phyloP scores from a whole-genome alignment of 53 echinoderm and acorn worm genomes.

The Arbacia lixula region DNA sequence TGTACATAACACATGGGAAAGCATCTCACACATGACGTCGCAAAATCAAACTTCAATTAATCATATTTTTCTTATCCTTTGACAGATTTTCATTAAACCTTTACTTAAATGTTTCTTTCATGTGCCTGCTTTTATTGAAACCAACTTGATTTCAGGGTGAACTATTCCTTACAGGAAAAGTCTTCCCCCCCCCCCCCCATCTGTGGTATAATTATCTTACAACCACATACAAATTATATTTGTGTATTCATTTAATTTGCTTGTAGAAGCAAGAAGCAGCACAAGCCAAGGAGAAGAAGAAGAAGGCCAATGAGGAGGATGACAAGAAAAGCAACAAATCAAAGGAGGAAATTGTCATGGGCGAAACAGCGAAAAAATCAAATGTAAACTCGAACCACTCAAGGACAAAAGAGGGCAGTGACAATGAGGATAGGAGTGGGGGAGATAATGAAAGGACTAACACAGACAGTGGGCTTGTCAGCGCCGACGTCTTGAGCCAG shows the following conservation, averaged over 20 bases:
- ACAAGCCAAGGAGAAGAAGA: slow-evolving; percentile 52
- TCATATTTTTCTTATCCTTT: too few species aligned
- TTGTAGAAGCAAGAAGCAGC: slow-evolving; percentile 52
- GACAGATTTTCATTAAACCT: too few species aligned
- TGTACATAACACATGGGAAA: too few species aligned
- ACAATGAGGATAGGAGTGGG: not conserved
- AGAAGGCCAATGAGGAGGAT: slow-evolving; percentile 27
- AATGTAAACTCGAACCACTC: not conserved
- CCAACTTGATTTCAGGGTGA: too few species aligned
- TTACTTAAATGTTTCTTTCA: too few species aligned
- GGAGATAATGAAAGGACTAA: slow-evolving; percentile 22
- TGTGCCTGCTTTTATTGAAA: too few species aligned
- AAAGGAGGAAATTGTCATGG: slow-evolving; percentile 5
- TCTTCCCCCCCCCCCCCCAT: too few species aligned
- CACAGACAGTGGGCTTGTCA: not conserved
- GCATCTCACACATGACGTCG: too few species aligned
- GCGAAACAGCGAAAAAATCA: not conserved
- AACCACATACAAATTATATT: too few species aligned
- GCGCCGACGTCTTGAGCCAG: slow-evolving; percentile 5
- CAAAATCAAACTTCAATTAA: too few species aligned
- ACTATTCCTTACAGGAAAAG: too few species aligned
- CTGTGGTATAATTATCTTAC: too few species aligned
- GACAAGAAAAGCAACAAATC: not conserved
- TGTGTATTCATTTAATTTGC: not conserved
- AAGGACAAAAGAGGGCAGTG: not conserved